These are phyloP conservation scores for Sakesphorus luctuosus DNA, from an alignment of 2,113 vertebrate species.

Conservation along the genomic window DNA sequence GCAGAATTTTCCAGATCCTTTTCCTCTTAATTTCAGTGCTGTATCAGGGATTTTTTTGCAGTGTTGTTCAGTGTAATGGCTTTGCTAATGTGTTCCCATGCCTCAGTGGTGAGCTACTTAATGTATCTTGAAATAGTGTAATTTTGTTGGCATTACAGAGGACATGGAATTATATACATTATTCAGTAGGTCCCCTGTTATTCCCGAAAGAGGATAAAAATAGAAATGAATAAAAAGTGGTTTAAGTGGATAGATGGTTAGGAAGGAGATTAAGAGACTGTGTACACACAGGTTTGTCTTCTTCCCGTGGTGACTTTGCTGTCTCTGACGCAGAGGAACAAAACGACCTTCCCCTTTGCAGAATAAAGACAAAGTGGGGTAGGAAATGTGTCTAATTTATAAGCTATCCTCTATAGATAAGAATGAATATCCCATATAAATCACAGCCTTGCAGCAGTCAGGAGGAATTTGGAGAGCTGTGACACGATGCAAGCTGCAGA, in stretches of 20 bases:
- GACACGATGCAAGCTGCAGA: neutral
- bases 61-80: neutral
- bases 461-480: neutral
- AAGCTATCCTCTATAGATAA: neutral
- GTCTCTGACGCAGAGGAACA: neutral
- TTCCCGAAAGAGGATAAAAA: neutral
- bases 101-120: neutral
- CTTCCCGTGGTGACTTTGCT: neutral
- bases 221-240: conserved; percentile 6
- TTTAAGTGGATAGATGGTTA: neutral
- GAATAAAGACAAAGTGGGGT: neutral
- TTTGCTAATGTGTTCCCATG: neutral
- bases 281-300: neutral
- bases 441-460: neutral
- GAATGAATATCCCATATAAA: neutral
- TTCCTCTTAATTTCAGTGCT: neutral
- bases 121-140: neutral
- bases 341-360: conserved; percentile 40
- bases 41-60: neutral
- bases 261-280: conserved; percentile 1
- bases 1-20: neutral
- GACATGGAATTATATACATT: neutral
- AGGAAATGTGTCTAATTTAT: conserved; percentile 2
- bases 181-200: neutral
- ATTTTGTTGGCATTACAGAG: neutral